A percentile compares a stretch with the other conserved stretches of the same genome.
Conservation (phyloP, 2,888 invertebrate species). For the Eupithecia subumbrata region DNA sequence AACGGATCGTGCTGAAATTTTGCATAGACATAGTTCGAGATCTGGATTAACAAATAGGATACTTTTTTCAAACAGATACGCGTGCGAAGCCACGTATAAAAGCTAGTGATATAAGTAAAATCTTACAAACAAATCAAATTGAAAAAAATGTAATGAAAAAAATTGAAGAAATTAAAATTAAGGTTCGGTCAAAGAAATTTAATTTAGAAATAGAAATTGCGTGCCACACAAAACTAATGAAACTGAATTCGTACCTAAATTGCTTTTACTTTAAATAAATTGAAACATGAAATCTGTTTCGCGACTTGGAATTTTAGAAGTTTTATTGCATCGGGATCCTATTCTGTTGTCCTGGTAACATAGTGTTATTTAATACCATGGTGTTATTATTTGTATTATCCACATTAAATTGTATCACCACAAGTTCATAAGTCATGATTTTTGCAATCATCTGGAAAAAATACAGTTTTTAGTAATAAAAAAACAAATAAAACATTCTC, state of each 20-base stretch:
- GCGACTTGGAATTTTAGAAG: not conserved
- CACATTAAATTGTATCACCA: constrained; percentile 42
- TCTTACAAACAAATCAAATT: not conserved
- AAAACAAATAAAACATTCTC: not conserved
- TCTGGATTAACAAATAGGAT: no score
- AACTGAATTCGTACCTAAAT: not conserved
- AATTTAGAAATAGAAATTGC: constrained; percentile 8
- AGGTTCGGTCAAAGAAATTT: constrained; percentile 7
- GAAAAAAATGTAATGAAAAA: not conserved
- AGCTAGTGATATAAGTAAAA: not conserved
- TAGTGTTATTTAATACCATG: not conserved
- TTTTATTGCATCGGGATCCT: not conserved
- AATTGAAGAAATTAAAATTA: constrained; percentile 2
- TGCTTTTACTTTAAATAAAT: not conserved
- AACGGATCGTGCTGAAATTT: not conserved
- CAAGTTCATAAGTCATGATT: constrained; percentile 50
- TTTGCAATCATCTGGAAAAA: constrained; percentile 44
- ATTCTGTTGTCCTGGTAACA: not conserved
- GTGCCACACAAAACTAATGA: not conserved
- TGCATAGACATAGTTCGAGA: not conserved
- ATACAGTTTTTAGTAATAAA: not conserved
- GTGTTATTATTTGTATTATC: constrained; percentile 15
- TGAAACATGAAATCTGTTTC: not conserved
- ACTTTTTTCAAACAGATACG: not conserved
- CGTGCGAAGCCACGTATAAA: not conserved